A percentile compares a stretch with the other conserved stretches of the same genome.
Conservation (phyloP, 2,888 invertebrate genomes). For the Tanypteryx hageni region DNA sequence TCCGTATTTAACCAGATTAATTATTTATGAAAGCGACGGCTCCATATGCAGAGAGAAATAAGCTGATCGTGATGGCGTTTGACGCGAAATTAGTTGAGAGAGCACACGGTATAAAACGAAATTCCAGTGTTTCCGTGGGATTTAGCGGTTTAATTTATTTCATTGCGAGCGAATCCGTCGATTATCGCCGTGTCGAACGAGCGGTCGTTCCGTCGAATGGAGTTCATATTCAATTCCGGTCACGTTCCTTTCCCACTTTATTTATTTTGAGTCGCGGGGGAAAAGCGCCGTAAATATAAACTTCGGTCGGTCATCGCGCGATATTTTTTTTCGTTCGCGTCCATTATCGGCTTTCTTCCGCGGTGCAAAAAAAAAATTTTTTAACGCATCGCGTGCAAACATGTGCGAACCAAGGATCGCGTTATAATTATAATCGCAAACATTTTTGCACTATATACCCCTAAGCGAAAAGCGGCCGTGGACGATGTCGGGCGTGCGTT, state of each 20-base stretch:
- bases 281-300: conserved; percentile 56
- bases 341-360: conserved; percentile 19
- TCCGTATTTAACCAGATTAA: not conserved
- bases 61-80: not conserved
- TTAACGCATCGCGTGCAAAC: not conserved
- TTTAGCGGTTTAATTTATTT: conserved; percentile 19
- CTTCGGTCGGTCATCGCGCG: not conserved
- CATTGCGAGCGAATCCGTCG: conserved; percentile 28
- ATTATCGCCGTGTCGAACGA: not conserved
- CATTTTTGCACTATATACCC: too few relatives aligned
- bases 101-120: not conserved
- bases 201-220: not conserved
- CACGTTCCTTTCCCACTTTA: conserved; percentile 54
- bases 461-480: too few relatives aligned
- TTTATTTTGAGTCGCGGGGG: conserved; percentile 34
- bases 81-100: conserved; percentile 12
- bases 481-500: too few relatives aligned
- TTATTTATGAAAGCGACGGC: not conserved
- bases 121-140: not conserved
- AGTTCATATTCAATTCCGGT: conserved; percentile 44
- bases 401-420: not conserved
- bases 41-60: not conserved
- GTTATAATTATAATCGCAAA: not conserved
- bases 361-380: not conserved
- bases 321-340: not conserved